phyloP scores from a whole-genome alignment of 2,888 invertebrate species.

The Elmis aenea region DNA sequence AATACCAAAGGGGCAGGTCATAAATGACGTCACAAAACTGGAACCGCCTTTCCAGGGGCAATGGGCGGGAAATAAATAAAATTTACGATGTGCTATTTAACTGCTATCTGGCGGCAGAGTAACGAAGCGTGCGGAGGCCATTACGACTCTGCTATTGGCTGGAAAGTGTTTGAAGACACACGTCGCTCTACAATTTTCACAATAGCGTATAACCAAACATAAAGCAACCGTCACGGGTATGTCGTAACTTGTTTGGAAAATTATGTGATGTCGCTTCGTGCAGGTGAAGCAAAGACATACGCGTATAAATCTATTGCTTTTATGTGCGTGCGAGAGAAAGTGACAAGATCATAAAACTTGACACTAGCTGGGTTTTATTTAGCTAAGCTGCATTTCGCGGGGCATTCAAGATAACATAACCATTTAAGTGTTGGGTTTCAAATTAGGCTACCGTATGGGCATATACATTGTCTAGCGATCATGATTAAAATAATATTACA shows the following conservation, averaged over 20 bases:
- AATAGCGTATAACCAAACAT: constrained; percentile 17
- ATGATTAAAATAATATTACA: too few species aligned
- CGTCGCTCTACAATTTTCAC: constrained; percentile 20
- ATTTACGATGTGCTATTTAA: constrained; percentile 51
- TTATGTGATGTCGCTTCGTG: constrained; percentile 34
- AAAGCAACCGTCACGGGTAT: constrained; percentile 7
- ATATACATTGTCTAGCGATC: too few species aligned
- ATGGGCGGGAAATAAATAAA: constrained; percentile 56
- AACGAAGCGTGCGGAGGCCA: constrained; percentile 53
- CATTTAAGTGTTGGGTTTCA: too few species aligned
- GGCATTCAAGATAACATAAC: constrained; percentile 44
- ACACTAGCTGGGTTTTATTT: constrained; percentile 20
- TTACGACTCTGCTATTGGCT: constrained; percentile 57
- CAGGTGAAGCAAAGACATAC: constrained; percentile 39
- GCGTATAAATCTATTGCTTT: constrained; percentile 26
- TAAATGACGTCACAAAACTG: constrained; percentile 46
- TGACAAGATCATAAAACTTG: constrained; percentile 22
- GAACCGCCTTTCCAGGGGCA: constrained; percentile 53
- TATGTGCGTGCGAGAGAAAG: constrained; percentile 23
- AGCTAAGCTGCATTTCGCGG: constrained; percentile 38
- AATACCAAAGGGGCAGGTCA: constrained; percentile 36
- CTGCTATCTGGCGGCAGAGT: constrained; percentile 54
- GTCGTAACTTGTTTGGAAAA: constrained; percentile 51
- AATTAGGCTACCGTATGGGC: too few species aligned
- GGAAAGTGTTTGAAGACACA: constrained; percentile 31